These are phyloP conservation scores for Nephotettix cincticeps DNA, from an alignment of 1,140 invertebrate species.

Conservation along the genomic window DNA sequence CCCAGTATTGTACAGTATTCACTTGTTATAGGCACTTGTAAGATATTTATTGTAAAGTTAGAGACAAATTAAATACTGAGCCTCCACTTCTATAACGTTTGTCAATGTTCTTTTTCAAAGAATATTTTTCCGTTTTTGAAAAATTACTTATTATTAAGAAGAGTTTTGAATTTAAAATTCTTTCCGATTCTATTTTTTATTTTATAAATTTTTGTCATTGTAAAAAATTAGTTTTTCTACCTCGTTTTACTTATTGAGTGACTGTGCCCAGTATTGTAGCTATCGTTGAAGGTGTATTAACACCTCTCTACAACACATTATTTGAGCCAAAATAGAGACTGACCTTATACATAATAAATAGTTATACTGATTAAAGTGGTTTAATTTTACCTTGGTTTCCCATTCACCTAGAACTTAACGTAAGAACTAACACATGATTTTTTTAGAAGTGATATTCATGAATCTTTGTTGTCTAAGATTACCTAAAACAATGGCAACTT, in stretches of 20 bases:
- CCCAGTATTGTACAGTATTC: conserved; percentile 6
- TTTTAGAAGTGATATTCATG: neutral
- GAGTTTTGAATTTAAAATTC: neutral
- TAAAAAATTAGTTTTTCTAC: neutral
- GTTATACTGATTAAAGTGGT: neutral
- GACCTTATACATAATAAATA: conserved; percentile 4
- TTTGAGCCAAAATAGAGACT: conserved; percentile 18
- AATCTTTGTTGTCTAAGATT: neutral
- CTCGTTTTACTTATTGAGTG: neutral
- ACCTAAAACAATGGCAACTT: neutral
- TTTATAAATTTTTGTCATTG: neutral
- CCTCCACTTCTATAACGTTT: too few species aligned
- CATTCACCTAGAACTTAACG: neutral
- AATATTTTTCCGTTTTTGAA: too few species aligned
- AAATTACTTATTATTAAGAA: neutral
- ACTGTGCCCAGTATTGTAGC: neutral
- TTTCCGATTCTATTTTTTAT: neutral
- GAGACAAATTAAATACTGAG: too few species aligned
- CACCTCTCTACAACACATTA: neutral
- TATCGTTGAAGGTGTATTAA: neutral
- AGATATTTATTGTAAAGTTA: neutral
- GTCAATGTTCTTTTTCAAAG: too few species aligned
- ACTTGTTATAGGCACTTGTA: conserved; percentile 14
- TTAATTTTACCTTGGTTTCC: neutral
- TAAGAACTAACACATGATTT: neutral